phyloP scores from a whole-genome alignment of 2,888 invertebrate species.

The Cinara cedri region DNA sequence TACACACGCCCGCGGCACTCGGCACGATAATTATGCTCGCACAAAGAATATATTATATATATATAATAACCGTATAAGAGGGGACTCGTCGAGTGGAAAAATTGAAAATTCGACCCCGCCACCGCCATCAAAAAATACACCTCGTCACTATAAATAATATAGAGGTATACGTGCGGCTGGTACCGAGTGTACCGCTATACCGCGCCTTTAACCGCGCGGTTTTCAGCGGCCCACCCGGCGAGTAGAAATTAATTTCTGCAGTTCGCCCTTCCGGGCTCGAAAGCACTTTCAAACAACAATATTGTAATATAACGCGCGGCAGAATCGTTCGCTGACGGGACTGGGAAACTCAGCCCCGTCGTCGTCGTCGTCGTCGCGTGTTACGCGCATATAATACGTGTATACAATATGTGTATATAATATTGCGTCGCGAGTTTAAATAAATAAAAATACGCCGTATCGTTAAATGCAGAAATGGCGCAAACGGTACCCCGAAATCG shows the following conservation, averaged over 20 bases:
- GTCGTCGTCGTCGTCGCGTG: too few species aligned
- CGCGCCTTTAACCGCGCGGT: neutral
- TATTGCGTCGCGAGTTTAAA: too few species aligned
- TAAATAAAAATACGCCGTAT: too few species aligned
- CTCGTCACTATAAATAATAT: neutral
- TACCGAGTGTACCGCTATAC: neutral
- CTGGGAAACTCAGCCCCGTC: too few species aligned
- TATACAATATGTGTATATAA: too few species aligned
- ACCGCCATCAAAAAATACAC: conserved; percentile 22
- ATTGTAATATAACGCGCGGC: neutral
- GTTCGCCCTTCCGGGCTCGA: conserved; percentile 2
- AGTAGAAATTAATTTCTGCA: conserved; percentile 45
- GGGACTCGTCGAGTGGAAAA: conserved; percentile 19
- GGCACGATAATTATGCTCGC: neutral
- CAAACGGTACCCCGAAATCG: too few species aligned
- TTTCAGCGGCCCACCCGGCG: conserved; percentile 3
- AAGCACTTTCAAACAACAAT: conserved; percentile 40
- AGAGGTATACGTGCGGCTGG: neutral
- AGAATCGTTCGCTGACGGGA: too few species aligned
- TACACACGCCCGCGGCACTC: neutral
- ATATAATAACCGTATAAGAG: neutral
- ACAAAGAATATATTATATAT: too few species aligned
- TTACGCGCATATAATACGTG: too few species aligned
- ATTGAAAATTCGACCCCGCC: conserved; percentile 38
- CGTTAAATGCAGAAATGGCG: too few species aligned